These are phyloP conservation scores for Loxodonta africana DNA, from an alignment of 2,113 vertebrate species.

Conservation along the genomic window DNA sequence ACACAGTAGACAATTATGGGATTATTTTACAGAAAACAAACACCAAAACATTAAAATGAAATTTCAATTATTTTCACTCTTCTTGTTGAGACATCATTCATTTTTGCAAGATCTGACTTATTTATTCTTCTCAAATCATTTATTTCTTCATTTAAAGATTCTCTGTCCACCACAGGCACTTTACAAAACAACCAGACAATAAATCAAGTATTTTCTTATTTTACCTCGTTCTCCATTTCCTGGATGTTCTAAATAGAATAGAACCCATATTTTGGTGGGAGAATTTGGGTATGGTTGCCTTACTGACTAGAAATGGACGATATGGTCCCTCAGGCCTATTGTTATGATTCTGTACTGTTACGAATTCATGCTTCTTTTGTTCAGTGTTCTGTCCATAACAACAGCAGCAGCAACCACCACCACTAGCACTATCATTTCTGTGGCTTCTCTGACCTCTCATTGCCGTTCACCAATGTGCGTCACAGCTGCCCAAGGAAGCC, in stretches of 20 bases:
- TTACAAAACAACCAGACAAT: constrained; percentile 49
- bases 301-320: background rate
- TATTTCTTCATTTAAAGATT: constrained; percentile 59
- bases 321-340: background rate
- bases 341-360: background rate
- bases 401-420: background rate
- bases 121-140: constrained; percentile 33
- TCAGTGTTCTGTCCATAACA: background rate
- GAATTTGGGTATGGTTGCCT: background rate
- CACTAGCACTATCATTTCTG: background rate
- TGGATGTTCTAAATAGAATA: constrained; percentile 9
- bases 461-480: constrained; percentile 29
- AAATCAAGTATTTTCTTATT: constrained; percentile 37
- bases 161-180: background rate
- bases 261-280: background rate
- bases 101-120: background rate
- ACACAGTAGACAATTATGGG: constrained; percentile 62
- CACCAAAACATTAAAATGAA: constrained; percentile 23
- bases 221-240: background rate
- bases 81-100: background rate
- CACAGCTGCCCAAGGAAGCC: constrained; percentile 3
- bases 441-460: constrained; percentile 44
- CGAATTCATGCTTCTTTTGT: constrained; percentile 38
- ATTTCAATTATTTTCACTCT: constrained; percentile 67
- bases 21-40: constrained; percentile 64